A percentile compares a stretch with the other conserved stretches of the same genome.
These are phyloP conservation scores for Trichonephila clavata DNA, from an alignment of 1,140 invertebrate genomes.

Conservation along the genomic window DNA sequence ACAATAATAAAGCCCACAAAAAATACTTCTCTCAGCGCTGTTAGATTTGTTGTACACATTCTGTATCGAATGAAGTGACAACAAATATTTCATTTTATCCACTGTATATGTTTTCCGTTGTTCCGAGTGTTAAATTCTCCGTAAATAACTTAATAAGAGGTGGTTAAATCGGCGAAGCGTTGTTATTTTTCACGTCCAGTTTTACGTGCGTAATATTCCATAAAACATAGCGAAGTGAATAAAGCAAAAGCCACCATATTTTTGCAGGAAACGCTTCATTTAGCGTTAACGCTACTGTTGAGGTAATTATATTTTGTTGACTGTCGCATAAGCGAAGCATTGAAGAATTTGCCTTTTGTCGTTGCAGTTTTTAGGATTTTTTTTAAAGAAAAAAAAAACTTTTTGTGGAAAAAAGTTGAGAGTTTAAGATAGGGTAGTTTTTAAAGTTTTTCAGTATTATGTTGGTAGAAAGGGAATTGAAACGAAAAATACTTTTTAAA, in stretches of 20 bases:
- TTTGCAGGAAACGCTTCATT: slow-evolving; percentile 28
- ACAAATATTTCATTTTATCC: background rate
- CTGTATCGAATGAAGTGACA: background rate
- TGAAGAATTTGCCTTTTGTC: slow-evolving; percentile 19
- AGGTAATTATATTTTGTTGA: slow-evolving; percentile 50
- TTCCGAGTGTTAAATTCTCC: slow-evolving; percentile 46
- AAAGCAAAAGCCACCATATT: slow-evolving; percentile 34
- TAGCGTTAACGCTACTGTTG: slow-evolving; percentile 27
- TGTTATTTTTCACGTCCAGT: slow-evolving; percentile 48
- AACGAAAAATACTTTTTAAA: background rate
- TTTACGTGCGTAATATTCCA: slow-evolving; percentile 48
- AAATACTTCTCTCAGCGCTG: background rate
- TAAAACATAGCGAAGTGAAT: slow-evolving; percentile 40
- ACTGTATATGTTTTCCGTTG: background rate
- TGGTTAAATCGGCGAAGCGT: slow-evolving; percentile 33
- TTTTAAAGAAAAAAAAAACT: too few relatives aligned
- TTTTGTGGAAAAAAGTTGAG: background rate
- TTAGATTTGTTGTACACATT: background rate
- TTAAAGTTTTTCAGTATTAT: background rate
- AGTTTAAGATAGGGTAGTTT: background rate
- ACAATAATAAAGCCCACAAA: background rate
- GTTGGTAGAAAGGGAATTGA: background rate
- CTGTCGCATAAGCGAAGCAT: slow-evolving; percentile 8
- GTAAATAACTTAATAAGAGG: slow-evolving; percentile 68
- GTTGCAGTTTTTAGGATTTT: background rate